Evolutionary conservation across 2,888 invertebrate species (phyloP), one percentile per base, ranked within the genome.

Genomic region (Epinotia demarniana): DNA sequence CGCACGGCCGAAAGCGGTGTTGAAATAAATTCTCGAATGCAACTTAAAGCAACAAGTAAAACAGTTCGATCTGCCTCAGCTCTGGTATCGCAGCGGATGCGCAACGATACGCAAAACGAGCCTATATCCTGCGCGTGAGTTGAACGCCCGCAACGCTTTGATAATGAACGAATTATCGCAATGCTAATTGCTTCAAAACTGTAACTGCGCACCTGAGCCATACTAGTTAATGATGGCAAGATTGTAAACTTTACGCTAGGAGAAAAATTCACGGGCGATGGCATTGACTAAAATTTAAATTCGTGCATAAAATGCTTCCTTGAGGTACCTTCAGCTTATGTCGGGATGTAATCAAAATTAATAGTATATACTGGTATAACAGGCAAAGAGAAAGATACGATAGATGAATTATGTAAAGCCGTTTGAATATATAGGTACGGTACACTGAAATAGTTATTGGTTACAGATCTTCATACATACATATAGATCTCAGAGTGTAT

Each of bases 61-160:
- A 69, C 55, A 8, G 39, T 71, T 71, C 19, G 60, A 72, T 72
- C 67, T 75, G 58, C 64, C 33, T 67, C 66, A 60, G 73, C 12
- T 67, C 66, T 67, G 75, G 67, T 88, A 89, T 89, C 87, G 81
- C 79, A 82, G 80, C 89, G 89, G 89, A 89, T 86, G 87, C 84
- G 75, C 79, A 75, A 76, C 82, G 89, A 90, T 90, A 89, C 83
- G 85, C 84, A 80, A 84, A 85, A 85, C 84, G 83, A 84, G 85
- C 83, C 81, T 86, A 82, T 86, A 88, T 90, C 89, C 89, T 89
- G 89, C 85, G 80, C 80, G 62, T 68, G 70, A 58, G 71, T 75
- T 76, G 61, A 72, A 73, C 60, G 75, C 55, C 61, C 77, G 77
- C 72, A 72, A 74, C 77, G 77, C 79, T 69, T 78, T 81, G 89